Evolutionary conservation across 1,140 invertebrate genomes (phyloP), one percentile per base, ranked within the genome.

Genomic region (Drosophila nasuta): DNA sequence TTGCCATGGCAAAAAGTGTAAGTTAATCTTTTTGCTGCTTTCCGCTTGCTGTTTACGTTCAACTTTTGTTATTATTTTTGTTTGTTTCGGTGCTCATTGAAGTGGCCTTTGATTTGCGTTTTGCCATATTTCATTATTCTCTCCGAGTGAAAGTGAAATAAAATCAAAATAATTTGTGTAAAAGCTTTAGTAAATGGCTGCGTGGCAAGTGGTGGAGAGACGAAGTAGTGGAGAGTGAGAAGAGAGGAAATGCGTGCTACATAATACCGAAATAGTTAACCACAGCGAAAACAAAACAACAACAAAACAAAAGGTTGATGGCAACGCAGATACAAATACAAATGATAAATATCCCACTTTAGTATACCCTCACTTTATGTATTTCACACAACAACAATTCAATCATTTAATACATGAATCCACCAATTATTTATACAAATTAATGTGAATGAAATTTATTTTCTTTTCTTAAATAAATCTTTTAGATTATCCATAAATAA

Each of bases 131-230:
- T 87, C 79, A 80, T 82, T 80, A 87, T 83, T 75, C 72, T 56
- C 48, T 48, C 58, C 35, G 64, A 25, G 20, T 25, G 20, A 65
- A 69, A 68, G 69, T 51, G 73, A 81, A 82, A 80, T 62, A 73
- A 78, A 77, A 88, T 83, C 20, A 66, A 83, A 89, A 88, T 88
- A 89, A 89, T 89, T 88, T 85, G 77, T 75, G 45, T 78, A 78
- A 81, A 70, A 88, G 81, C 83, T 80, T 87, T 75, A 49, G 51
- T 68, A 45, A 25, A 62, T 62, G 13, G 15, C n/a, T 28, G 41
- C 3, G 15, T 13, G 5, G 35, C 17, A 63, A 63, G 33, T 25
- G 20, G 20, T 4, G 20, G 0, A 25, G 20, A 25, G 3, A 4
- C 20, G 33, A 63, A 17, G 35, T 8, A 5, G 25, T 25, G 20